phyloP scores from a whole-genome alignment of 1,140 invertebrate species.

The Globodera rostochiensis region DNA sequence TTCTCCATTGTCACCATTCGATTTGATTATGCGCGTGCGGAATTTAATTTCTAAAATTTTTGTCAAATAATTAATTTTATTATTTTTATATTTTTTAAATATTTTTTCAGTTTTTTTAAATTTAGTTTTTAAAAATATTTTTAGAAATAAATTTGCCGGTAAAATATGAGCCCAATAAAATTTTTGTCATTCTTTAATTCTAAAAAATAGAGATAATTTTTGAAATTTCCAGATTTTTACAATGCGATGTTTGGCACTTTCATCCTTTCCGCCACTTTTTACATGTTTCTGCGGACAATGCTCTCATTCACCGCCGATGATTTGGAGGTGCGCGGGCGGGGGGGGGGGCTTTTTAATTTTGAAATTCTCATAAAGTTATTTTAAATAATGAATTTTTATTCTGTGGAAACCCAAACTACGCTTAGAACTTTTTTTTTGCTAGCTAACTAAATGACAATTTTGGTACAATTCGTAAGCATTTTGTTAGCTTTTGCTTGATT shows the following conservation, averaged over 20 bases:
- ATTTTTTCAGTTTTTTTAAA: too few relatives aligned
- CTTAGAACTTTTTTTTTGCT: too few relatives aligned
- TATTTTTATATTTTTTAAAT: background rate
- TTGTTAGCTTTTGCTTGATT: too few relatives aligned
- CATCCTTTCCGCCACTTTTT: slow-evolving; percentile 42
- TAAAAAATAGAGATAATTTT: background rate
- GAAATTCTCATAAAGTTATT: too few relatives aligned
- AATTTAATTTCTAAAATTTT: slow-evolving; percentile 3
- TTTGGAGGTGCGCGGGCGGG: slow-evolving; percentile 13
- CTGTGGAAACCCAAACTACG: too few relatives aligned
- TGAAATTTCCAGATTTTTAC: slow-evolving; percentile 46
- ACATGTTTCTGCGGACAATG: slow-evolving; percentile 57
- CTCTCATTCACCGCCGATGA: slow-evolving; percentile 42
- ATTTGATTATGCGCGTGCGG: slow-evolving; percentile 55
- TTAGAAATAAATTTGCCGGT: too few relatives aligned
- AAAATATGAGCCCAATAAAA: background rate
- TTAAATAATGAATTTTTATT: too few relatives aligned
- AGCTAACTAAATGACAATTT: too few relatives aligned
- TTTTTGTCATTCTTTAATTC: background rate
- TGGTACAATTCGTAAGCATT: too few relatives aligned
- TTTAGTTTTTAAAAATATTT: too few relatives aligned
- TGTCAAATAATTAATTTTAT: background rate
- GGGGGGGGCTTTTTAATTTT: too few relatives aligned
- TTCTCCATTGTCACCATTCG: slow-evolving; percentile 62
- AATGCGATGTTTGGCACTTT: slow-evolving; percentile 48